Percentiles rank a stretch among this genome's conserved stretches.
These are phyloP conservation scores for Eumerus sabulonum DNA, from an alignment of 2,888 invertebrate species.

Conservation along the genomic window DNA sequence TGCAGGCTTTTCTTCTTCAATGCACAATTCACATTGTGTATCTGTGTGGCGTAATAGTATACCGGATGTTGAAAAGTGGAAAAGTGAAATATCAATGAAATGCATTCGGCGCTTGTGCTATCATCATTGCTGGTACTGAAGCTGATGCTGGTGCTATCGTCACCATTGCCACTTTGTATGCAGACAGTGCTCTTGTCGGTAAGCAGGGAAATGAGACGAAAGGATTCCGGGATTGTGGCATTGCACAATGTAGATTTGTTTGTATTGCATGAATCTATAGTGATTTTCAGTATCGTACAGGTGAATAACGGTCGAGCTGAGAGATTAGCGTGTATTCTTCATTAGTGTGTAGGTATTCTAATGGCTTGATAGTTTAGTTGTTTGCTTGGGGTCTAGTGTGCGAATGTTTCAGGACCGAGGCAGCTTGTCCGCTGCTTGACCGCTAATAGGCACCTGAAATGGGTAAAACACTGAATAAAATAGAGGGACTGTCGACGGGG, in stretches of 20 bases:
- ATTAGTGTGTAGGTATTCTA: too few relatives aligned
- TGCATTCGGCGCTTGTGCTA: conserved; percentile 17
- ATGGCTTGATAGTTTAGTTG: too few relatives aligned
- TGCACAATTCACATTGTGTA: neutral
- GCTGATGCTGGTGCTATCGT: conserved; percentile 1
- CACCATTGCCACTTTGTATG: conserved; percentile 19
- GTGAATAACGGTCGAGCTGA: neutral
- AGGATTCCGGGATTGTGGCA: neutral
- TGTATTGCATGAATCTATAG: neutral
- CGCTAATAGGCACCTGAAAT: too few relatives aligned
- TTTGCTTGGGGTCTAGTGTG: too few relatives aligned
- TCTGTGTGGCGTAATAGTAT: neutral
- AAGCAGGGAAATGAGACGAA: neutral
- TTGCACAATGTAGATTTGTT: neutral
- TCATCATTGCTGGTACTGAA: too few relatives aligned
- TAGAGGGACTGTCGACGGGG: too few relatives aligned
- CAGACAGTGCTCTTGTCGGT: neutral
- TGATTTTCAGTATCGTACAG: neutral
- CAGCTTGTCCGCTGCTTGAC: too few relatives aligned
- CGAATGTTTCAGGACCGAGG: too few relatives aligned
- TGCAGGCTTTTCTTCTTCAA: conserved; percentile 11
- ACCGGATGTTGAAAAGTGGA: conserved; percentile 57
- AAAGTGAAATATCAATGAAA: conserved; percentile 66
- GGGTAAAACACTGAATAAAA: too few relatives aligned
- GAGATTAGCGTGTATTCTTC: neutral